phyloP scores from a whole-genome alignment of 2,888 invertebrate genomes.

The Apamea epomidion region DNA sequence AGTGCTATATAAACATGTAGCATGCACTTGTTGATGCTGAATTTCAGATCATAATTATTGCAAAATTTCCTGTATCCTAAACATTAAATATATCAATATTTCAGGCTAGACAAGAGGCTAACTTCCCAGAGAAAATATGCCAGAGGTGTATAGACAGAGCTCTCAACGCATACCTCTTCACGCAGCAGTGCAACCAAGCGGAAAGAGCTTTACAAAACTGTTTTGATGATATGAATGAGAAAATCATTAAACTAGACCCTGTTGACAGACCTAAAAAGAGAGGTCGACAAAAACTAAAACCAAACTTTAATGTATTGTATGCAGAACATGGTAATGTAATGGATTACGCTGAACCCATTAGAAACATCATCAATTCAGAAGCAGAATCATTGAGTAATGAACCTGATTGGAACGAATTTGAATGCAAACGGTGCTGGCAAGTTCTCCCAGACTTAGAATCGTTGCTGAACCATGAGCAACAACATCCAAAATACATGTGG shows the following conservation, averaged over 20 bases:
- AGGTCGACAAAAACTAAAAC: constrained; percentile 81
- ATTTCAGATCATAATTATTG: neutral
- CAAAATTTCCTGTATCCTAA: neutral
- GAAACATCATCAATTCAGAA: constrained; percentile 77
- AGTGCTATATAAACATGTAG: neutral
- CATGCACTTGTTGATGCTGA: neutral
- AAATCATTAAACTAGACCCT: constrained; percentile 83
- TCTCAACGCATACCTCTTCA: constrained; percentile 81
- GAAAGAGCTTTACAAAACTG: constrained; percentile 83
- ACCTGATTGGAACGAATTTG: constrained; percentile 73
- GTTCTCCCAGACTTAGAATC: constrained; percentile 78
- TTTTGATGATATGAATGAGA: constrained; percentile 83
- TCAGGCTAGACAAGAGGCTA: constrained; percentile 78
- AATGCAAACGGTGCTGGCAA: constrained; percentile 84
- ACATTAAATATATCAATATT: constrained; percentile 49
- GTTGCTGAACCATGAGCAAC: constrained; percentile 80
- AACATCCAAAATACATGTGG: constrained; percentile 85
- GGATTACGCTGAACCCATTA: constrained; percentile 84
- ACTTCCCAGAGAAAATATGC: constrained; percentile 84
- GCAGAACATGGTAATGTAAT: constrained; percentile 79
- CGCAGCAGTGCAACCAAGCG: constrained; percentile 83
- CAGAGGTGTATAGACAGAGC: constrained; percentile 79
- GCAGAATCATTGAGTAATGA: constrained; percentile 67
- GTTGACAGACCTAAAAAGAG: constrained; percentile 78
- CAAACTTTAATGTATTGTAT: constrained; percentile 79